A percentile compares a stretch with the other conserved stretches of the same genome.
phyloP scores from a whole-genome alignment of 92 coral and sea anemone species.

The Hydrozoanthus gracilis region DNA sequence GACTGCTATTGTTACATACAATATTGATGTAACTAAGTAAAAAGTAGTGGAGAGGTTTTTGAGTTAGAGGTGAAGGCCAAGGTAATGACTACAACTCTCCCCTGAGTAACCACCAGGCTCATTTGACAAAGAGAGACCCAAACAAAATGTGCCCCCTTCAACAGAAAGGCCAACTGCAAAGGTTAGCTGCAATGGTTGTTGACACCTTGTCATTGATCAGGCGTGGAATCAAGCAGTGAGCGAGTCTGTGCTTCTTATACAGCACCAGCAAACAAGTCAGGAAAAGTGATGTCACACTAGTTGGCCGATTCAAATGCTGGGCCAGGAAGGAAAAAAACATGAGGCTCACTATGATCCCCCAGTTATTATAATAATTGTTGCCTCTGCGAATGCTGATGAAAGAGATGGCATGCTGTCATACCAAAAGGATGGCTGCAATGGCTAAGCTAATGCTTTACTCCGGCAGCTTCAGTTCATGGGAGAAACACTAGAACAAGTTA shows the following conservation, averaged over 20 bases:
- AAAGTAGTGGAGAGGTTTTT: constrained; percentile 16
- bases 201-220: constrained; percentile 70
- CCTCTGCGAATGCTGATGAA: constrained; percentile 18
- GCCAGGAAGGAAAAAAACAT: constrained; percentile 42
- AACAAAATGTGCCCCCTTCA: neutral
- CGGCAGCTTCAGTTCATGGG: too few species aligned
- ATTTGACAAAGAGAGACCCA: constrained; percentile 43
- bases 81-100: constrained; percentile 30
- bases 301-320: constrained; percentile 70
- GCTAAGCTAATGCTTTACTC: too few species aligned
- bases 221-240: constrained; percentile 55
- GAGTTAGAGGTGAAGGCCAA: constrained; percentile 39
- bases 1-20: neutral
- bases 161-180: constrained; percentile 29
- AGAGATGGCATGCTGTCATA: constrained; percentile 62
- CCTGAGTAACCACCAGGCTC: constrained; percentile 3
- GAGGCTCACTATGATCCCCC: constrained; percentile 56
- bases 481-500: too few species aligned
- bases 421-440: constrained; percentile 43
- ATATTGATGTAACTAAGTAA: neutral
- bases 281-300: constrained; percentile 50
- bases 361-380: constrained; percentile 37
- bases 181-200: constrained; percentile 70
- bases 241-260: constrained; percentile 42
- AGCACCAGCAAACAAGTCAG: constrained; percentile 43